Base-by-base conservation (phyloP, 2,888 invertebrate genomes). In the Dinocampus coccinellae region DNA sequence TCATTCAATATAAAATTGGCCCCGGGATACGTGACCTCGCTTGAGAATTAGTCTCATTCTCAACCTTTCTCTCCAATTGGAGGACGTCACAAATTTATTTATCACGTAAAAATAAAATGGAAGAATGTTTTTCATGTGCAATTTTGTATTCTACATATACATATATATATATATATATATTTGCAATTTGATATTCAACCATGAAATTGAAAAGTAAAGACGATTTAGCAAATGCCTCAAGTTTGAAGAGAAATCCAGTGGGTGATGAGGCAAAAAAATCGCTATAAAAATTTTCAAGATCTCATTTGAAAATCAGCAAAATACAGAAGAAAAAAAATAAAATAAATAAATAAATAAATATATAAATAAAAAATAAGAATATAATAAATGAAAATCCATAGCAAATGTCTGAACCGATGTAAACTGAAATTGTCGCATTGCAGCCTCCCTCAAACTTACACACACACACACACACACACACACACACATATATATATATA, bases 11-110 rank as follows among this genome's bases (percentile, higher is more conserved):
- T 85, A 86, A 86, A 85, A 87, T 87, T 85, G 85, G 84, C 85
- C 84, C 79, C 79, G 79, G 78, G 83, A 85, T 86, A 87, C 87
- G 87, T 87, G 87, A 87, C 85, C 84, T 85, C 85, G 85, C 83
- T 81, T 75, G 79, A 81, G 80, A 86, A 85, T 87, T 86, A 87
- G 85, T 86, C 84, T 88, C 88, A 81, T 87, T 85, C 72, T 70
- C 76, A 81, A 77, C 80, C 80, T 78, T 76, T 72, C 72, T 78
- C 78, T 75, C 75, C 77, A 72, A 36, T 39, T 22, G 26, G 57
- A 36, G 36, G 57, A 66, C 66, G 57, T 66, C 36, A 26, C 42
- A 36, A 66, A 66, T 66, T 29, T 47, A 26, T 52, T 63, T 47
- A 63, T 47, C 63, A n/a, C 16, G 26, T 4, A 7, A 20, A 20